Evolutionary conservation across 2,888 invertebrate genomes (phyloP), one percentile per base, ranked within the genome.

Genomic region (Dasysyrphus tricinctus): DNA sequence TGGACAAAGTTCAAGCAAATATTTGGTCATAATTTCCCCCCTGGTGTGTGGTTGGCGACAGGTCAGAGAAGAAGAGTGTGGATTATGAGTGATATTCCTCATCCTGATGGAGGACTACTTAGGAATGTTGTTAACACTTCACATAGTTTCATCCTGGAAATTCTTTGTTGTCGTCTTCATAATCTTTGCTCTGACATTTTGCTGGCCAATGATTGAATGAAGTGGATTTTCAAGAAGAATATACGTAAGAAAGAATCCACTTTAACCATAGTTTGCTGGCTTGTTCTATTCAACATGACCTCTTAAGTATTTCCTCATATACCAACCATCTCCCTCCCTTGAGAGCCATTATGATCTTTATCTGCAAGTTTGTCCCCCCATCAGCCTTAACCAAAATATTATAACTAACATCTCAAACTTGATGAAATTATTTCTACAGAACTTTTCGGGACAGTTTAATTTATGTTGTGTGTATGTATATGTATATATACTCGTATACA

Each of bases 1-100:
- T 86, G 85, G 82, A 86, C 85, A 86, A 82, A 86, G 78, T 86
- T 78, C 82, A 74, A 74, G 85, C 74, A 86, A 86, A 86, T 86
- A 86, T 86, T 86, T 86, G 85, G 74, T 74, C 81, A 86, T 86
- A 78, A 78, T 73, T 82, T 78, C 47, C 82, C 69, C 63, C 54
- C 16, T 9, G 5, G 49, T 79, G 42, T 83, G 75, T 42, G 70
- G 69, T 57, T 59, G 57, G 42, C 7, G 44, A 44, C 44, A 65
- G 47, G 69, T 51, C 11, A 3, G 0, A 11, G 12, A 32, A 32
- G 56, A 34, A 34, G 8, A 16, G 19, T 3, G 11, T 11, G 32
- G 56, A 39, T 32, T n/a, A 34, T 14, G 77, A 42, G 51, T 76
- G 79, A 44, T 70, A 75, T 67, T 61, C 37, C 54, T 34, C 29